Conservation (phyloP, 1,140 invertebrate species). For the Ectropis grisescens region DNA sequence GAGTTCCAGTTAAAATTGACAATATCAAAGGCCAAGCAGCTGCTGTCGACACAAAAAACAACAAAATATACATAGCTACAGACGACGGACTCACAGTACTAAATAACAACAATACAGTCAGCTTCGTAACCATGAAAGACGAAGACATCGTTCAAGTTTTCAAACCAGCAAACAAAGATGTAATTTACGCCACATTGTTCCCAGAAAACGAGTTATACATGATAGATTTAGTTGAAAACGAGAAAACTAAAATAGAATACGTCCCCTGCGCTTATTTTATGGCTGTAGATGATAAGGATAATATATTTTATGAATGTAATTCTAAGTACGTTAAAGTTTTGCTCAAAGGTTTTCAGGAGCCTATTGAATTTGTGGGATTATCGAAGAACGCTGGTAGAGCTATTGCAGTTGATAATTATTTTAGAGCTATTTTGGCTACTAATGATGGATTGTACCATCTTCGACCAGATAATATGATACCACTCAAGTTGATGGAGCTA, state of each 20-base stretch:
- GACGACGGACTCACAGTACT: conserved; percentile 40
- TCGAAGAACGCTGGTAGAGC: conserved; percentile 47
- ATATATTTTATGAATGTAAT: conserved; percentile 58
- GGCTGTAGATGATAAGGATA: conserved; percentile 40
- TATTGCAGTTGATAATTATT: conserved; percentile 27
- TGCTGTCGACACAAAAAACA: conserved; percentile 37
- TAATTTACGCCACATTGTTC: conserved; percentile 42
- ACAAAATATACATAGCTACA: conserved; percentile 46
- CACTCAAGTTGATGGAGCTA: conserved; percentile 49
- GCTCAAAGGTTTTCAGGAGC: conserved; percentile 48
- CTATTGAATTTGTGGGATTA: conserved; percentile 53
- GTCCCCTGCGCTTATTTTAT: conserved; percentile 49
- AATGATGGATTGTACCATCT: conserved; percentile 58
- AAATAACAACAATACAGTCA: conserved; percentile 33
- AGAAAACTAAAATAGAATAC: conserved; percentile 40
- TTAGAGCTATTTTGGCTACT: conserved; percentile 38
- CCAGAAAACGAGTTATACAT: conserved; percentile 47
- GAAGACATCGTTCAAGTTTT: conserved; percentile 53
- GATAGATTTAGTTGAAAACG: conserved; percentile 35
- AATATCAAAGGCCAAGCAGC: conserved; percentile 47
- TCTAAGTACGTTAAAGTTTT: conserved; percentile 54
- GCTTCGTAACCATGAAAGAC: conserved; percentile 36
- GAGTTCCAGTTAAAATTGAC: conserved; percentile 41
- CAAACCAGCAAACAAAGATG: conserved; percentile 32
- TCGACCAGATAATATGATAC: conserved; percentile 38